A percentile compares a stretch with the other conserved stretches of the same genome.
Evolutionary conservation across 2,113 vertebrate genomes (phyloP).

Genomic region (Gallinago media): DNA sequence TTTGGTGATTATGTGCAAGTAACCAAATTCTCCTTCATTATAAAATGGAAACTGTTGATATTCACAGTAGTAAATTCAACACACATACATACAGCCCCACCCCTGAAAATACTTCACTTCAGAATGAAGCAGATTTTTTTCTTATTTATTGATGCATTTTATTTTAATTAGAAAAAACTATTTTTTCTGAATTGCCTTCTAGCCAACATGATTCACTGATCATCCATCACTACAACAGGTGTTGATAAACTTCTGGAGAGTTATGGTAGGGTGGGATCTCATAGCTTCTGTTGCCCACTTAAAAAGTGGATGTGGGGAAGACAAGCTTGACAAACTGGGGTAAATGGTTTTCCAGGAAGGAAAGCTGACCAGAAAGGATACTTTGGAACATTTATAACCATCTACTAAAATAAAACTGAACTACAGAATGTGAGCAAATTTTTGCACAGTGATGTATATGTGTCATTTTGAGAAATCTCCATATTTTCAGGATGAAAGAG

Average conservation of each 20-base stretch:
- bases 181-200: not conserved
- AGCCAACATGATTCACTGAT: not conserved
- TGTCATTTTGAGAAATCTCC: not conserved
- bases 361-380: not conserved
- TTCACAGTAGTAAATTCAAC: not conserved
- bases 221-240: not conserved
- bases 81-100: fast-evolving
- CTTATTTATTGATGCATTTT: not conserved
- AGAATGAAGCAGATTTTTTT: not conserved
- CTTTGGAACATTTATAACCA: not conserved
- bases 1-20: not conserved
- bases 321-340: not conserved
- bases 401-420: not conserved
- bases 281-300: not conserved
- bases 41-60: not conserved
- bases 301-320: not conserved
- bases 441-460: not conserved
- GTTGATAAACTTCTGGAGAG: not conserved
- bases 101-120: not conserved
- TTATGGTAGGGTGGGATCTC: not conserved
- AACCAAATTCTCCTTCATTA: not conserved
- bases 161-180: not conserved
- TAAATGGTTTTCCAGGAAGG: not conserved
- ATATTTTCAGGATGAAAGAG: not conserved
- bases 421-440: not conserved